These are phyloP conservation scores for Scatophagus argus DNA, from an alignment of 2,113 vertebrate genomes.

Conservation along the genomic window DNA sequence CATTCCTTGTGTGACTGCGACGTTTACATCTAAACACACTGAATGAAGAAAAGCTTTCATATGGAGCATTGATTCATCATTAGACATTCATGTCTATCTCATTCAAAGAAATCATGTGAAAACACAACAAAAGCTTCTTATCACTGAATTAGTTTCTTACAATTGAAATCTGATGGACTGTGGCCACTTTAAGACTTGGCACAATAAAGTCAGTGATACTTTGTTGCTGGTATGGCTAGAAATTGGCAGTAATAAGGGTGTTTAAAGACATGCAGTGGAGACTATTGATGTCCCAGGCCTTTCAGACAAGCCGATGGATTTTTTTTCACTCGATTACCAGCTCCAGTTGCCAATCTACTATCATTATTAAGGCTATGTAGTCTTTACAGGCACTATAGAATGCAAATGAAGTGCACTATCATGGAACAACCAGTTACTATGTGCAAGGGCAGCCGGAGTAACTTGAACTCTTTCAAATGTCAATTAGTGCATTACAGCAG, in stretches of 20 bases:
- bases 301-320: slow-evolving; percentile 60
- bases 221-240: slow-evolving; percentile 45
- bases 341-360: slow-evolving; percentile 48
- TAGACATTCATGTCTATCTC: neutral
- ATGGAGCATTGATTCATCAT: slow-evolving; percentile 11
- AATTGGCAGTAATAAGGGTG: slow-evolving; percentile 63
- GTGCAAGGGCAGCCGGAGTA: neutral
- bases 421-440: neutral
- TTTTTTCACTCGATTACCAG: slow-evolving; percentile 58
- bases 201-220: slow-evolving; percentile 47
- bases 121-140: neutral
- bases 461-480: slow-evolving; percentile 40
- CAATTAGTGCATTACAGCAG: slow-evolving; percentile 10
- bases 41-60: neutral
- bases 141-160: neutral
- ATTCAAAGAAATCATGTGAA: slow-evolving; percentile 1
- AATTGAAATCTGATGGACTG: slow-evolving; percentile 39
- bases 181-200: slow-evolving; percentile 32
- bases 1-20: neutral
- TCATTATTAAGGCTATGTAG: slow-evolving; percentile 59
- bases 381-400: slow-evolving; percentile 44
- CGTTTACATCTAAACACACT: neutral
- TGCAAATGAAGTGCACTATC: slow-evolving; percentile 59
- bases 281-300: slow-evolving; percentile 61
- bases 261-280: slow-evolving; percentile 61